Conservation (phyloP, 2,113 vertebrate genomes). For the Lasiurus borealis region DNA sequence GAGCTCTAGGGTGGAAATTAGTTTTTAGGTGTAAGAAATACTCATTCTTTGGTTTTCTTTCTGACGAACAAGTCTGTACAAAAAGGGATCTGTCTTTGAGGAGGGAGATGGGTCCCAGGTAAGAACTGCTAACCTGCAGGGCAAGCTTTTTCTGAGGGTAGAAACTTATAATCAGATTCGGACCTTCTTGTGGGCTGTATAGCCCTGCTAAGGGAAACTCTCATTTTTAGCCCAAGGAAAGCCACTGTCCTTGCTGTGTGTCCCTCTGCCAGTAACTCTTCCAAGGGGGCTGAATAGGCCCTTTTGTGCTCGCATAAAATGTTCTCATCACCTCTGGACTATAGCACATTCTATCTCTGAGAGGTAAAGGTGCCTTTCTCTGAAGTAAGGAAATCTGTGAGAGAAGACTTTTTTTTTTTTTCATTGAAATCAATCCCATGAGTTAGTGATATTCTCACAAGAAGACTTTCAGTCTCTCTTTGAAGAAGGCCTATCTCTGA, state of each 20-base stretch:
- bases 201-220: neutral
- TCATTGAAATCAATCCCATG: neutral
- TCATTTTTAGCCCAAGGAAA: neutral
- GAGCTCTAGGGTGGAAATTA: constrained; percentile 37
- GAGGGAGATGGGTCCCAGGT: neutral
- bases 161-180: neutral
- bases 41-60: constrained; percentile 53
- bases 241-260: neutral
- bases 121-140: neutral
- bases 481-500: constrained; percentile 35
- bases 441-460: constrained; percentile 47
- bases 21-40: constrained; percentile 63
- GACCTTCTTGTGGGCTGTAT: neutral
- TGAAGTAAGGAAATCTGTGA: constrained; percentile 51
- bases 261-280: constrained; percentile 35
- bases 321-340: constrained; percentile 24
- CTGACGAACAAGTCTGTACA: constrained; percentile 55
- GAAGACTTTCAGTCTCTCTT: constrained; percentile 50
- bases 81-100: neutral
- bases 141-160: neutral
- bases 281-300: neutral
- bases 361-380: constrained; percentile 61
- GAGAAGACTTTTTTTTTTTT: neutral
- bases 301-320: neutral
- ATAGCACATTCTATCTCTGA: neutral